These are phyloP conservation scores for Nephrotoma flavescens DNA, from an alignment of 2,888 invertebrate species.

Conservation along the genomic window DNA sequence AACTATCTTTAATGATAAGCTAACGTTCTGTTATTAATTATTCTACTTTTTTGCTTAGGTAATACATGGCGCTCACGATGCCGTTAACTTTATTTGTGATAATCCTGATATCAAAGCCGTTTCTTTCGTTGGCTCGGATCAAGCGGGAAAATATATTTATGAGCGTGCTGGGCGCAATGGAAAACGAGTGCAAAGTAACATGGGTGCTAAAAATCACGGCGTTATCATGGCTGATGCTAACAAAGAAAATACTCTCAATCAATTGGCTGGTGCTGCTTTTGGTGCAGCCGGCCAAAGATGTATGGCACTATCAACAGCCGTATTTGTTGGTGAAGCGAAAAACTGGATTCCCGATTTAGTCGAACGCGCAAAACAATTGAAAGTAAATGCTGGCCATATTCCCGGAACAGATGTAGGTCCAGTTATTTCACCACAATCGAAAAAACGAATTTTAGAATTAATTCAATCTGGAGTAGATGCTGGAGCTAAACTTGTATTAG, in stretches of 20 bases:
- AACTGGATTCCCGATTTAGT: slow-evolving; percentile 91
- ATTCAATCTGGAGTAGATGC: slow-evolving; percentile 71
- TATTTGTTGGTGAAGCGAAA: slow-evolving; percentile 55
- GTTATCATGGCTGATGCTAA: slow-evolving; percentile 95
- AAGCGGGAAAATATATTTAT: slow-evolving; percentile 92
- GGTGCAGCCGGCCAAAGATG: slow-evolving; percentile 99
- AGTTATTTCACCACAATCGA: slow-evolving; percentile 85
- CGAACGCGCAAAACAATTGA: slow-evolving; percentile 62
- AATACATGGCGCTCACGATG: slow-evolving; percentile 87
- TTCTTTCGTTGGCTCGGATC: slow-evolving; percentile 96
- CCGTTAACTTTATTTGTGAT: slow-evolving; percentile 96
- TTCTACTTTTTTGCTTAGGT: slow-evolving; percentile 34
- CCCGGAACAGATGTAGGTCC: slow-evolving; percentile 78
- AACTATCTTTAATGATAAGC: not conserved
- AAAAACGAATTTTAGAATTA: slow-evolving; percentile 63
- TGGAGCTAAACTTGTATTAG: slow-evolving; percentile 77
- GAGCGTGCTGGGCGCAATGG: slow-evolving; percentile 80
- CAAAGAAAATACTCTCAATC: slow-evolving; percentile 90
- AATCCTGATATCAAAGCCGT: slow-evolving; percentile 91
- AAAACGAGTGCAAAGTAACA: slow-evolving; percentile 93
- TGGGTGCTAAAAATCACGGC: slow-evolving; percentile 99
- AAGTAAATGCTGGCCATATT: slow-evolving; percentile 81
- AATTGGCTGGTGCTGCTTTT: slow-evolving; percentile 86
- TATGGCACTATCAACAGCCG: slow-evolving; percentile 78
- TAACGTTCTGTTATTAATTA: not conserved